A percentile compares a stretch with the other conserved stretches of the same genome.
Evolutionary conservation across 37 sponge, comb jelly and placozoan genomes (phyloP).

Genomic region (Cladorhizidae sp.): DNA sequence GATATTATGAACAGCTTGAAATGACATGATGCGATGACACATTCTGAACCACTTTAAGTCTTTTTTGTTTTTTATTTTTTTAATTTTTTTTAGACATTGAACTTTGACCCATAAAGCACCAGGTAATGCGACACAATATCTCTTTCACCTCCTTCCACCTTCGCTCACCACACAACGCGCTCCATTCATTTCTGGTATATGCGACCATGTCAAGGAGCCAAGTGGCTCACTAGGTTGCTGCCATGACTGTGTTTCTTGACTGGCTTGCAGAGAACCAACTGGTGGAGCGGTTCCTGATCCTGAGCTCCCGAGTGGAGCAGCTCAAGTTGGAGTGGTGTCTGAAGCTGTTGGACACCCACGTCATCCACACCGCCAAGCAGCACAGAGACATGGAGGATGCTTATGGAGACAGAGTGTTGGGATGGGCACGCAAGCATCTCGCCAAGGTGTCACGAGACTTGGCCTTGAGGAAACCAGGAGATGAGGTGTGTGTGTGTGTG

Average conservation of each 20-base stretch:
- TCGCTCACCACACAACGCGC: too few relatives aligned
- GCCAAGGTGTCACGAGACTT: constrained; percentile 14
- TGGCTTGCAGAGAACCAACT: constrained; percentile 12
- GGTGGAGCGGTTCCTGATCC: constrained; percentile 24
- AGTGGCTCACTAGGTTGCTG: too few relatives aligned
- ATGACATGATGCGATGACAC: too few relatives aligned
- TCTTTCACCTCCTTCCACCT: too few relatives aligned
- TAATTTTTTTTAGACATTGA: too few relatives aligned
- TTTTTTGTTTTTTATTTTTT: too few relatives aligned
- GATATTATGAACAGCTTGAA: too few relatives aligned
- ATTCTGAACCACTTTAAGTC: too few relatives aligned
- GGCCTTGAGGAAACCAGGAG: constrained; percentile 4
- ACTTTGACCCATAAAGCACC: too few relatives aligned
- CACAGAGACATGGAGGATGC: constrained; percentile 25
- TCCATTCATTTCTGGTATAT: too few relatives aligned
- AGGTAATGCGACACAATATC: too few relatives aligned
- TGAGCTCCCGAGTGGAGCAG: constrained; percentile 39
- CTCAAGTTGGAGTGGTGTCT: constrained; percentile 55
- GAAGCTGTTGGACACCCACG: constrained; percentile 1
- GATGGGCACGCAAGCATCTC: constrained; percentile 24
- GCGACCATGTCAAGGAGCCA: too few relatives aligned
- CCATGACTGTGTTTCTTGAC: not conserved
- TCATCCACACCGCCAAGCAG: constrained; percentile 1
- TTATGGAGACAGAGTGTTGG: constrained; percentile 44
- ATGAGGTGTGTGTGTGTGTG: constrained; percentile 11